Base-by-base conservation (phyloP, 2,888 invertebrate genomes). In the Thumatha senex region DNA sequence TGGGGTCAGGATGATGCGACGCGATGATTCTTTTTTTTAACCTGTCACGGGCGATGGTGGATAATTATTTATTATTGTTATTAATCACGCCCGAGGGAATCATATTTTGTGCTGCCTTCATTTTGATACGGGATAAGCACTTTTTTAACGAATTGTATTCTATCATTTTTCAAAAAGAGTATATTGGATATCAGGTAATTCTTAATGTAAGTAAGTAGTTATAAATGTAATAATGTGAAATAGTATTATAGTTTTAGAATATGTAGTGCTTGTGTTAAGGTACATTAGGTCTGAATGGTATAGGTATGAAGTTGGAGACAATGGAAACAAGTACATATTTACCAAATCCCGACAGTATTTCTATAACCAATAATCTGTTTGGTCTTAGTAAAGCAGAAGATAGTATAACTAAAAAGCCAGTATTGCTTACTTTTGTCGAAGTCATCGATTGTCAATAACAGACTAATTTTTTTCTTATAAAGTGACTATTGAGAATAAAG, bases 1-100 rank as follows among this genome's bases (percentile, higher is more conserved):
- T 76, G 78, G 80, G 80, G 67, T 72, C 72, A 70, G 68, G 73
- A 80, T 84, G 85, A 82, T 76, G 80, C 74, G 82, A 76, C 78
- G 78, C 76, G 80, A 74, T 75, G 77, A 29, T 29, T 35, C 76
- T 77, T 84, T 79, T 66, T 74, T 82, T 83, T 72, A 68, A 76
- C 76, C 80, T 73, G 77, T 74, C 80, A 74, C 59, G 58, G 61
- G 70, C 72, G 71, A 72, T 68, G 48, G 58, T 63, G 58, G 78
- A 77, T 35, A 44, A 44, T 44, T 44, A 44, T 44, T 44, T 44
- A 44, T 44, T 44, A 44, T 44, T 44, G 44, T 75, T 82, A 84
- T 84, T 84, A 85, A 86, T 86, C 84, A 84, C 79, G 66, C 57
- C 48, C 53, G 59, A 61, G 45, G 43, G 35, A 43, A 61, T 55